Conservation (phyloP, 2,113 vertebrate species). For the Pelecanoides urinatrix region DNA sequence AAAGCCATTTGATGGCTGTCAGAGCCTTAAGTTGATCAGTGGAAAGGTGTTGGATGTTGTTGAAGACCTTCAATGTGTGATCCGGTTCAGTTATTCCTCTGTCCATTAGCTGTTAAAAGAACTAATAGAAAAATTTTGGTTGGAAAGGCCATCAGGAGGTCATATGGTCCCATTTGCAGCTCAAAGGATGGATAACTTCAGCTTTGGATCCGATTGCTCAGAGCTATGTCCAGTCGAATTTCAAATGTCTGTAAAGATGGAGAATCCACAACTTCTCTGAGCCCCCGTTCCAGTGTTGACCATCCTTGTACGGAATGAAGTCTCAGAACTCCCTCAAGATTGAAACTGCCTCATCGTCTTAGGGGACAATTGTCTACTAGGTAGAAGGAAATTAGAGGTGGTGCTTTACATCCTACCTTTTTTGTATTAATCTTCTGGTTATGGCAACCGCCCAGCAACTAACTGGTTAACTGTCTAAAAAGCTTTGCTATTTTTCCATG, state of each 20-base stretch:
- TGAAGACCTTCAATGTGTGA: neutral
- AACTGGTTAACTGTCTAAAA: neutral
- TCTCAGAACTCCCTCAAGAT: neutral
- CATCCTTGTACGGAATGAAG: neutral
- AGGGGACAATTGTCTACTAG: neutral
- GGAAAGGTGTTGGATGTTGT: neutral
- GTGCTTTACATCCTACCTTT: neutral
- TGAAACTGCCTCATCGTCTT: neutral
- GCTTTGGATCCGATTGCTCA: neutral
- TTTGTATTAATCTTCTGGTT: neutral
- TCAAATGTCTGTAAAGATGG: neutral
- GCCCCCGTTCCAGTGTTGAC: neutral
- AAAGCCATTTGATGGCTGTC: neutral
- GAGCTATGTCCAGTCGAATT: neutral
- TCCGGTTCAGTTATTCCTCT: neutral
- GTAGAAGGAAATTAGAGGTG: neutral
- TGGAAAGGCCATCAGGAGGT: neutral
- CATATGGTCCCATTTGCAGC: neutral
- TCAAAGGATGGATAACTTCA: neutral
- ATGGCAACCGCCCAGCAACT: neutral
- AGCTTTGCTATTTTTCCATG: neutral
- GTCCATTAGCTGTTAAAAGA: neutral
- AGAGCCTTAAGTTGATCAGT: neutral
- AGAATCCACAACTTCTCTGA: neutral
- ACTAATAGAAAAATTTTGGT: neutral